Conservation (phyloP, 2,797 vertebrate species). For the Acipenser ruthenus region DNA sequence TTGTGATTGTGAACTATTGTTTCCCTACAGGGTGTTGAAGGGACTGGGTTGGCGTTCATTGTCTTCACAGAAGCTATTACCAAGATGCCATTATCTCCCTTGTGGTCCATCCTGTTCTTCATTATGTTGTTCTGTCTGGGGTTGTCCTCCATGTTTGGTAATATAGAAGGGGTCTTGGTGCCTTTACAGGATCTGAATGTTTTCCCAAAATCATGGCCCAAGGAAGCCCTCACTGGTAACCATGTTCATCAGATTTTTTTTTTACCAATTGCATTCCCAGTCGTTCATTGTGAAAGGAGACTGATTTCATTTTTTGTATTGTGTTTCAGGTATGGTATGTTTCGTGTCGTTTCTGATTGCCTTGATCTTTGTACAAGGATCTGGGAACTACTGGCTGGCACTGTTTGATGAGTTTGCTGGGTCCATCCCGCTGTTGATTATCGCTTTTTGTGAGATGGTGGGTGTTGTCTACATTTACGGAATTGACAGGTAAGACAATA, state of each 20-base stretch:
- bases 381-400: slow-evolving; percentile 88
- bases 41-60: slow-evolving; percentile 90
- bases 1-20: background rate
- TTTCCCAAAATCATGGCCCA: slow-evolving; percentile 67
- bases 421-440: slow-evolving; percentile 83
- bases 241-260: too few relatives aligned
- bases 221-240: slow-evolving; percentile 76
- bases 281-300: too few relatives aligned
- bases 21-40: slow-evolving; percentile 75
- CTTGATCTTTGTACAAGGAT: slow-evolving; percentile 73
- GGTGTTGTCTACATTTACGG: slow-evolving; percentile 82
- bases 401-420: slow-evolving; percentile 83
- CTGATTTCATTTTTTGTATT: background rate
- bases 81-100: slow-evolving; percentile 81
- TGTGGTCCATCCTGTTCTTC: slow-evolving; percentile 91
- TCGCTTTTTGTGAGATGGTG: slow-evolving; percentile 87
- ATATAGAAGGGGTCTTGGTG: slow-evolving; percentile 76
- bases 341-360: slow-evolving; percentile 57
- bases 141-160: slow-evolving; percentile 93
- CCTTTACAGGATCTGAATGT: slow-evolving; percentile 77
- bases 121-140: slow-evolving; percentile 93
- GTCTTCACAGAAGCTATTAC: slow-evolving; percentile 95
- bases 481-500: slow-evolving; percentile 60
- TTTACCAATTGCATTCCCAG: too few relatives aligned
- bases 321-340: slow-evolving; percentile 67